Conservation (phyloP, 2,797 vertebrate genomes). For the Tokudaia tokunoshimensis region DNA sequence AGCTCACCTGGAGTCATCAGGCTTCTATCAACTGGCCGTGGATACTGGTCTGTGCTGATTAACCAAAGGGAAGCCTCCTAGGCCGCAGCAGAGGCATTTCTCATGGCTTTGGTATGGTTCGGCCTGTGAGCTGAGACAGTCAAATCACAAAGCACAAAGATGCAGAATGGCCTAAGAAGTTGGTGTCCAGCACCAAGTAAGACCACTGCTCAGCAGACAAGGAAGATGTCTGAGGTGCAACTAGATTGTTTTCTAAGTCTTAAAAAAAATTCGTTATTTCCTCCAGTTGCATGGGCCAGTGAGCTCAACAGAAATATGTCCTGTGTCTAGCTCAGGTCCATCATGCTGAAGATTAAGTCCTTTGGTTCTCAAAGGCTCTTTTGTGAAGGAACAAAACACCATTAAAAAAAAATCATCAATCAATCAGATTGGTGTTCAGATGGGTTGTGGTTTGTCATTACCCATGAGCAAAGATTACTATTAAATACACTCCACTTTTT, state of each 20-base stretch:
- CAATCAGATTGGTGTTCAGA: not conserved
- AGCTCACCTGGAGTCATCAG: conserved; percentile 24
- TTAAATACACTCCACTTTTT: not conserved
- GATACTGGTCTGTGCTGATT: not conserved
- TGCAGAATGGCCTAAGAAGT: not conserved
- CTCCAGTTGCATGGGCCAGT: not conserved
- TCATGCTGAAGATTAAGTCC: not conserved
- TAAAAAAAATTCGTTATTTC: not conserved
- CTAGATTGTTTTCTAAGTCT: not conserved
- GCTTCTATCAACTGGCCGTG: not conserved
- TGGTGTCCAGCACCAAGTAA: not conserved
- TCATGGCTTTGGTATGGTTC: not conserved
- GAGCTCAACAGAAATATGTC: not conserved
- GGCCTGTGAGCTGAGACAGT: not conserved
- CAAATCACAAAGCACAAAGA: conserved; percentile 15
- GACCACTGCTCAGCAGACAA: not conserved
- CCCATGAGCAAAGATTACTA: not conserved
- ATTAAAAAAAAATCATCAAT: not conserved
- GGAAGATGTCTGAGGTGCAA: not conserved
- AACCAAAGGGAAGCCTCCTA: conserved; percentile 22
- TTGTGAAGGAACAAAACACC: not conserved
- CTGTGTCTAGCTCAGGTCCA: not conserved
- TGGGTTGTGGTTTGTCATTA: not conserved
- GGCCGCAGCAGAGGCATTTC: not conserved
- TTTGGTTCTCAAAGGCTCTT: not conserved